Base-by-base conservation (phyloP, 2,113 vertebrate genomes). In the Colaptes auratus region DNA sequence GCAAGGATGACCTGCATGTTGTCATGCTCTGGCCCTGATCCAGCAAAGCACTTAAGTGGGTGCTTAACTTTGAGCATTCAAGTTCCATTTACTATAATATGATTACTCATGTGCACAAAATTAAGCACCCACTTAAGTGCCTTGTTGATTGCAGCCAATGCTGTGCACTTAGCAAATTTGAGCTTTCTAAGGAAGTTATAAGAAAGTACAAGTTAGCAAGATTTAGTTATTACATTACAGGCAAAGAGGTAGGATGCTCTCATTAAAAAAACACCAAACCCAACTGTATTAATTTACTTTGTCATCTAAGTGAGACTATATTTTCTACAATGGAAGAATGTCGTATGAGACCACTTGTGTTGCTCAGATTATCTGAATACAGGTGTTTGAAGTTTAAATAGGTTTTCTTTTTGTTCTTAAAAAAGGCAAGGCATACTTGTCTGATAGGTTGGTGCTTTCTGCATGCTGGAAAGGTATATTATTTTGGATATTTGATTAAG, bases 31-130 rank as follows among this genome's bases (percentile, higher is more conserved):
- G 92, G 89, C 89, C 77, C 80, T 64, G 76, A 86, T 94, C 95
- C 91, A 96, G 92, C n/a, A 91, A 86, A 95, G 73, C 91, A 95
- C 94, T 95, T 95, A 97, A 95, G 88, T 70, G 55, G 79, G 76
- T 76, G 80, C 90, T 95, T 97, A 95, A 96, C 90, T 95, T 90
- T 86, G 28, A 83, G 79, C 55, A 65, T 83, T 83, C 27, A 35
- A 44, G 55, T 90, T 82, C 71, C 69, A 72, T 92, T 95, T 95
- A 90, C 79, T 90, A 81, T 90, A 90, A 95, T 46, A 2, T 71
- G 61, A 92, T 95, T 96, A 83, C 58, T 91, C 44, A 73, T 15
- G 44, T 72, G 82, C 93, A 92, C 90, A 91, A 91, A 93, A 92
- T 96, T 96, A 96, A 96, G 92, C 63, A 79, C 59, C 50, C 42